A percentile compares a stretch with the other conserved stretches of the same genome.
phyloP scores from a whole-genome alignment of 2,113 vertebrate genomes.

The Cepphus grylle region DNA sequence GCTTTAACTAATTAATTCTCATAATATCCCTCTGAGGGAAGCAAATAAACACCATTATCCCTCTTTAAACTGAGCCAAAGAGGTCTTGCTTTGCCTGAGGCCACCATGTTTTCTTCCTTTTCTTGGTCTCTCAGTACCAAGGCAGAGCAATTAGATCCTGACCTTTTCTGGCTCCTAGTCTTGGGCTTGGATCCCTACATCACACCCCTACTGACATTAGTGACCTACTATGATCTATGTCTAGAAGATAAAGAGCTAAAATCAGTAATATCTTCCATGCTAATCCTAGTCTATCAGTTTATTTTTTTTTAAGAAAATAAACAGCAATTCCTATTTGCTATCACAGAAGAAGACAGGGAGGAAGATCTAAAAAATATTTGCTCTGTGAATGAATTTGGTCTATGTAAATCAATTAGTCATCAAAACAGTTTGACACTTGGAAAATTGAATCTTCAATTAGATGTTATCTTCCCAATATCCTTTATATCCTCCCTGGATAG shows the following conservation, averaged over 20 bases:
- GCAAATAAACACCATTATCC: not conserved
- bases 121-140: not conserved
- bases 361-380: conserved; percentile 10
- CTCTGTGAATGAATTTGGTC: conserved; percentile 38
- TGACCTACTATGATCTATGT: not conserved
- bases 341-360: not conserved
- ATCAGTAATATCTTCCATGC: not conserved
- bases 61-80: not conserved
- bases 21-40: not conserved
- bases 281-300: not conserved
- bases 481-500: conserved; percentile 74
- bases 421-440: conserved; percentile 74
- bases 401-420: conserved; percentile 76
- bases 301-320: not conserved
- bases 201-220: not conserved
- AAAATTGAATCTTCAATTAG: conserved; percentile 74
- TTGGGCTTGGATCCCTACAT: not conserved
- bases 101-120: not conserved
- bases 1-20: conserved; percentile 9
- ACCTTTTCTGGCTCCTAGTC: not conserved
- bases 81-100: not conserved
- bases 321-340: not conserved
- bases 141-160: conserved; percentile 9
- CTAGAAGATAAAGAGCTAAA: not conserved
- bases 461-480: conserved; percentile 80